phyloP scores from a whole-genome alignment of 2,888 invertebrate species.

The Epicampocera succincta region DNA sequence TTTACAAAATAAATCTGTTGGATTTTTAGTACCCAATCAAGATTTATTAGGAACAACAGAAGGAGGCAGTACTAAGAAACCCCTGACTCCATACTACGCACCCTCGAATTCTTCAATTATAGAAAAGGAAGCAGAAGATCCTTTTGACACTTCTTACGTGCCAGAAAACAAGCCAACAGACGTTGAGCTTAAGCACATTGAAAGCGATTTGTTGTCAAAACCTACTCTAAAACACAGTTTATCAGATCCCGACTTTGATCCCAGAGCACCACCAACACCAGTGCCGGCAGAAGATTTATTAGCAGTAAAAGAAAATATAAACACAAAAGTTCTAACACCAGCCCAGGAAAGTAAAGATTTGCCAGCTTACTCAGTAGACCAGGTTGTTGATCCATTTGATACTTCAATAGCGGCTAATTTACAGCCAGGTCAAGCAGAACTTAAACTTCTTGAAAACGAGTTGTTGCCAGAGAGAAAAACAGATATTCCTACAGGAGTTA shows the following conservation, averaged over 20 bases:
- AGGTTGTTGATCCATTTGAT: constrained; percentile 90
- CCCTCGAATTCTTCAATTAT: constrained; percentile 78
- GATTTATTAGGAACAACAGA: constrained; percentile 84
- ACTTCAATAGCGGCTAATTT: constrained; percentile 90
- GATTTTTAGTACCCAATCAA: constrained; percentile 84
- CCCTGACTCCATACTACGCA: constrained; percentile 91
- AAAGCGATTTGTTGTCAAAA: constrained; percentile 86
- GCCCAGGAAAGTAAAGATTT: constrained; percentile 82
- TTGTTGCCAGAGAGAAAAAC: constrained; percentile 83
- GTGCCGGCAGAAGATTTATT: constrained; percentile 79
- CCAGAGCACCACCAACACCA: constrained; percentile 81
- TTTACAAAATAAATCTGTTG: constrained; percentile 83
- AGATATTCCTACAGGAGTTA: constrained; percentile 77
- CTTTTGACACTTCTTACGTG: constrained; percentile 94
- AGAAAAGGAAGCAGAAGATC: constrained; percentile 85
- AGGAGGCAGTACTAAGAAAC: constrained; percentile 86
- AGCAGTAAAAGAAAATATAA: constrained; percentile 84
- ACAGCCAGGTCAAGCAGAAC: constrained; percentile 89
- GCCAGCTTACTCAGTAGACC: constrained; percentile 79
- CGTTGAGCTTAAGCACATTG: constrained; percentile 89
- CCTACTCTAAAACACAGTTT: constrained; percentile 83
- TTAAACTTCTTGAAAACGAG: constrained; percentile 90
- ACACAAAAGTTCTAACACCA: constrained; percentile 87
- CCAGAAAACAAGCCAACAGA: constrained; percentile 88
- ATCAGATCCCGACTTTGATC: constrained; percentile 85